These are phyloP conservation scores for Cotesia chilonis DNA, from an alignment of 1,140 invertebrate genomes.

Conservation along the genomic window DNA sequence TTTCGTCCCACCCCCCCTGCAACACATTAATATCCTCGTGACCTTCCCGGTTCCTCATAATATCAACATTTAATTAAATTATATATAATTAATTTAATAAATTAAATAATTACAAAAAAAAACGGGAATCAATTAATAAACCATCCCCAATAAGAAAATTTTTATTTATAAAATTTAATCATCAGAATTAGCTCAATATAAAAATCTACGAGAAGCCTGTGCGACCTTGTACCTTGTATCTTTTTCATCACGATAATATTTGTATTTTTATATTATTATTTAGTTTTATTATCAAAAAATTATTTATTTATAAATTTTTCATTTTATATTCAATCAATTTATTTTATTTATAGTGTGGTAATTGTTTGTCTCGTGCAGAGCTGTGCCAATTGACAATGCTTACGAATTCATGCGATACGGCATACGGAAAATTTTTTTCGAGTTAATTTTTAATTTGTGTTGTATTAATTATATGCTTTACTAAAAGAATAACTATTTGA, in stretches of 20 bases:
- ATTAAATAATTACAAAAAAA: conserved; percentile 4
- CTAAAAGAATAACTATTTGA: too few relatives aligned
- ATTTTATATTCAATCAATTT: not conserved
- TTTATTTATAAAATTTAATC: conserved; percentile 11
- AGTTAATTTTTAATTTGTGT: conserved; percentile 6
- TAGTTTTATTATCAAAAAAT: not conserved
- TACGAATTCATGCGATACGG: conserved; percentile 32
- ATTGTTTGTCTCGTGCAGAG: conserved; percentile 31
- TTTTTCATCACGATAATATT: not conserved
- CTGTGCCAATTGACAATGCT: conserved; percentile 39
- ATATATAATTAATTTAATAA: not conserved
- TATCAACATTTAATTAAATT: conserved; percentile 9
- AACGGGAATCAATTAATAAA: not conserved
- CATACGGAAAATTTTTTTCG: conserved; percentile 25
- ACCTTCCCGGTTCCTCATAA: conserved; percentile 47
- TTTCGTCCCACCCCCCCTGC: conserved; percentile 66
- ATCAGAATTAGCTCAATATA: not conserved
- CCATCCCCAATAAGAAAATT: too few relatives aligned
- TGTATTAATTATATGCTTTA: too few relatives aligned
- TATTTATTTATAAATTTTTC: too few relatives aligned
- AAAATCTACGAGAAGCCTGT: conserved; percentile 14
- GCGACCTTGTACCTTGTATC: conserved; percentile 13
- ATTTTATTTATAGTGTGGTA: not conserved
- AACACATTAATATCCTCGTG: conserved; percentile 64
- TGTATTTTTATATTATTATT: not conserved